Base-by-base conservation (phyloP, 92 coral and sea anemone genomes). In the Porites rus region DNA sequence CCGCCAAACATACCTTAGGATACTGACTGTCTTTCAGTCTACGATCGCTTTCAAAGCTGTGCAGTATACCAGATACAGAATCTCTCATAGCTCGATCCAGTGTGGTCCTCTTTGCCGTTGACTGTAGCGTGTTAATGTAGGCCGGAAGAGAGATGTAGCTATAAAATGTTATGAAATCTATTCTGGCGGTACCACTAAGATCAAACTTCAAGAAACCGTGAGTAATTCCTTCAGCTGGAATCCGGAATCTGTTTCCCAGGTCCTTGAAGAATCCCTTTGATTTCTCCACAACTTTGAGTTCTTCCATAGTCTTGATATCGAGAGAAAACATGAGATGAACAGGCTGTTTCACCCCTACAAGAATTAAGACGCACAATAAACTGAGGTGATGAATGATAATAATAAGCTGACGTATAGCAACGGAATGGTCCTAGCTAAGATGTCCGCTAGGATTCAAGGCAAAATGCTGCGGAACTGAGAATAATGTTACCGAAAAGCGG, bases 261-360 rank as follows among this genome's bases (percentile, higher is more conserved):
- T 92, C 86, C 72, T 78, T 93, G 74, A 93, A 91, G 89, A 97
- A 97, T 22, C 90, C 78, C 84, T 92, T 86, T 24, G 93, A 85
- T 86, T 90, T 82, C 65, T 77, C 76, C 10, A 95, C 77, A 51
- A 90, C 88, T 22, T 69, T 64, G 31, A 86, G 75, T 21, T 92
- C 88, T 19, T 91, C 88, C 64, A 62, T 75, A n/a, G 96, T 98
- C 0, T 92, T 78, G 83, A 94, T 88, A 64, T 97, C 99, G 6
- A 92, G 69, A 7, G 94, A 96, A 90, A 92, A 94, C 88, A 93
- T 80, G 4, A 97, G 88, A 72, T 97, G 97, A 19, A 95, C 94
- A 4, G 99, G 93, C 14, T 89, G 96, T 56, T 89, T 91, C 24
- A 91, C 83, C 20, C 93, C 99, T 97, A 78, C 16, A 53, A 60